These are phyloP conservation scores for Atta cephalotes DNA, from an alignment of 1,140 invertebrate species.

Conservation along the genomic window DNA sequence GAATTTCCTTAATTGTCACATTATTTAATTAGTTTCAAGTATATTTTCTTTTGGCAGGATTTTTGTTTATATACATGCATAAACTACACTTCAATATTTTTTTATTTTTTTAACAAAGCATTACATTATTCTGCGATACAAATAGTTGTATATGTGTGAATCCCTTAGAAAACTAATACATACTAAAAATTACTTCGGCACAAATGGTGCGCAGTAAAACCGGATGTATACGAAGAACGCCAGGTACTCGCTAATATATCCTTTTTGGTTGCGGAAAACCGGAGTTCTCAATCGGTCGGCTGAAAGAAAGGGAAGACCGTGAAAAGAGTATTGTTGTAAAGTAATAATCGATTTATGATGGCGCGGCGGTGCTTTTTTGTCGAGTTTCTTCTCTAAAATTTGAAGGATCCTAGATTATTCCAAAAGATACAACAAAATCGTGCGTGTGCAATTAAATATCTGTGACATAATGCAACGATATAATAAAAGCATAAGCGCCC, in stretches of 20 bases:
- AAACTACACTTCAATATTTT: background rate
- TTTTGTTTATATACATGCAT: background rate
- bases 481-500: conserved; percentile 21
- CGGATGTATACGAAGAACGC: background rate
- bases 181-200: conserved; percentile 17
- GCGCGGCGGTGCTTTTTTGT: conserved; percentile 55
- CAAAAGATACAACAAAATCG: conserved; percentile 1
- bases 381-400: background rate
- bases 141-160: conserved; percentile 8
- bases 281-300: background rate
- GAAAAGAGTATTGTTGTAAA: conserved; percentile 71
- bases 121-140: conserved; percentile 1
- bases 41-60: background rate
- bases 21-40: conserved; percentile 7
- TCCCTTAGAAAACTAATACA: background rate
- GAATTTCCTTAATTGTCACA: background rate
- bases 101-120: background rate
- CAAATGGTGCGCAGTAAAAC: conserved; percentile 27
- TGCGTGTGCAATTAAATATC: conserved; percentile 6
- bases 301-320: background rate
- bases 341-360: conserved; percentile 81
- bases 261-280: conserved; percentile 20
- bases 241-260: conserved; percentile 26
- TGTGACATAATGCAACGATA: background rate
- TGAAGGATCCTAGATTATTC: conserved; percentile 1